Evolutionary conservation across 2,888 invertebrate genomes (phyloP), one percentile per base, ranked within the genome.

Genomic region (Isotomurus palustris): DNA sequence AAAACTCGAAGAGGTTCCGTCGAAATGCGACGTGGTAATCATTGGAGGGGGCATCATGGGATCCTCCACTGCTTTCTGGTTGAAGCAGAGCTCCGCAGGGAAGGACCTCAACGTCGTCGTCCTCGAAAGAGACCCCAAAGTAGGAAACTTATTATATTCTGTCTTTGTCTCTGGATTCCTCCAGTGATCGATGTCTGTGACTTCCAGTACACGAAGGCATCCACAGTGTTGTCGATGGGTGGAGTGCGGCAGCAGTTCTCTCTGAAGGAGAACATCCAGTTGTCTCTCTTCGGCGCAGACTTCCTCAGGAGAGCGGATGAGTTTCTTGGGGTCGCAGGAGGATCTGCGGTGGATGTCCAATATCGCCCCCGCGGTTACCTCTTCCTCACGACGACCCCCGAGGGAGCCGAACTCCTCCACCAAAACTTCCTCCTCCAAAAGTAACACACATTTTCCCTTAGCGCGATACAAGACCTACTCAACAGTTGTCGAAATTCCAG

Each of bases 41-140:
- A 84, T 99, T 68, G 97, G 97, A 2, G 95, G 94, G 41, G 94
- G 93, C 36, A 84, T 86, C 3, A 84, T 96, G 48, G 99, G 96
- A 0, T 86, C 91, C 40, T 86, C 93, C 0, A 83, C 87, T 44
- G 97, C 96, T 0, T 96, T 87, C 75, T 94, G 88, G 86, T 73
- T 96, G 6, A 92, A 91, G 75, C 80, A 85, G 64, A 81, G 86
- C 2, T 76, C 78, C n/a, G 80, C 84, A 54, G 88, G 87, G 1
- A 56, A 48, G 28, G 10, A 53, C 17, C 76, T 91, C 4, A 82
- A 81, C 56, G 84, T 95, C 29, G 84, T 86, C 14, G 88, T 99
- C 0, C 75, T 97, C 27, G 97, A 99, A 75, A 86, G 85, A 76
- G 94, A 97, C 77, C 81, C 83, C 2, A 44, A 44, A 24, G 10